Conservation (phyloP, 2,113 vertebrate species). For the Hippocampus guttulatus region DNA sequence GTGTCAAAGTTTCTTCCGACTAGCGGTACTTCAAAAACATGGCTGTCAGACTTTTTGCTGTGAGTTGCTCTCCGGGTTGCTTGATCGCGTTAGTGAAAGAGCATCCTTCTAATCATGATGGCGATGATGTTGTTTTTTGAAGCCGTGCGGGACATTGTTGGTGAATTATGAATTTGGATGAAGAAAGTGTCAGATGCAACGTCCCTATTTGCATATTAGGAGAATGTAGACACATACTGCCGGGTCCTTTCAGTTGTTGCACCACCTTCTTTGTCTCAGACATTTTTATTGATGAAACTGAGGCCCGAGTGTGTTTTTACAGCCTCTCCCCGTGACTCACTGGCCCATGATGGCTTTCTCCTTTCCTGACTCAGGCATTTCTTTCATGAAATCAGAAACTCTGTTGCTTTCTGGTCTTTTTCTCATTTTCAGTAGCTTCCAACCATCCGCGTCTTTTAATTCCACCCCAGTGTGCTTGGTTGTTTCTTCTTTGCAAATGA, state of each 20-base stretch:
- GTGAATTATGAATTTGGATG: not conserved
- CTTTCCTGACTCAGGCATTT: slow-evolving; percentile 66
- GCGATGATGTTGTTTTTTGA: too few species aligned
- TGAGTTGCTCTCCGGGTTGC: not conserved
- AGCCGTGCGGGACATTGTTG: not conserved
- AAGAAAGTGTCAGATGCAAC: not conserved
- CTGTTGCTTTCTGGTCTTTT: slow-evolving; percentile 64
- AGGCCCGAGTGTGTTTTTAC: slow-evolving; percentile 46
- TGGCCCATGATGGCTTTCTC: slow-evolving; percentile 47
- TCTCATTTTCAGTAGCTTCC: slow-evolving; percentile 37
- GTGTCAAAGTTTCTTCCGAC: too few species aligned
- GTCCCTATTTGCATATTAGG: not conserved
- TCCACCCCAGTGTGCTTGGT: slow-evolving; percentile 13
- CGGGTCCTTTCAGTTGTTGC: not conserved
- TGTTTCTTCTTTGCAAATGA: slow-evolving; percentile 21
- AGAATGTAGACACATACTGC: not conserved
- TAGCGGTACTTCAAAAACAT: too few species aligned
- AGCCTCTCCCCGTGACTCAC: slow-evolving; percentile 65
- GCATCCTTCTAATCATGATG: not conserved
- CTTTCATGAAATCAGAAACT: slow-evolving; percentile 58
- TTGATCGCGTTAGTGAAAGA: not conserved
- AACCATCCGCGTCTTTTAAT: slow-evolving; percentile 22
- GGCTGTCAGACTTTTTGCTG: not conserved
- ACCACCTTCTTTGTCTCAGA: not conserved
- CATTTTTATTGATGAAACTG: not conserved